Evolutionary conservation across 1,140 invertebrate genomes (phyloP), one percentile per base, ranked within the genome.

Genomic region (Spodoptera litura): DNA sequence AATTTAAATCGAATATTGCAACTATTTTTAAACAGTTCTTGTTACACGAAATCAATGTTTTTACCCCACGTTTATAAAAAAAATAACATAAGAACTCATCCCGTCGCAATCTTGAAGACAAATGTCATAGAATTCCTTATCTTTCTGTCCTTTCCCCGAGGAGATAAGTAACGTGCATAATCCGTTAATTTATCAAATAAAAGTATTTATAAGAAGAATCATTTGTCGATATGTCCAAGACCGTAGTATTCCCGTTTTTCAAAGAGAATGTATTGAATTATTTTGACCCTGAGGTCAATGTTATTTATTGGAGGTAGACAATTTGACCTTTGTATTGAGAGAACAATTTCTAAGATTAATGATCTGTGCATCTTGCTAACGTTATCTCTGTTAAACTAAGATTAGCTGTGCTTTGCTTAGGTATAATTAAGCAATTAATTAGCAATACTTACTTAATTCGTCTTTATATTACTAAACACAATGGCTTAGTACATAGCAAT

Each of bases 251-350:
- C 70, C 66, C 73, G 68, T 79, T 85, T 82, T 78, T 84, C 76
- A 82, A 80, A 80, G 61, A 73, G 58, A 78, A 75, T 58, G 49
- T 79, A 75, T 81, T 82, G 31, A 78, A 82, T 83, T 77, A 83
- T 80, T 81, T 81, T 61, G 81, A 87, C 80, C 83, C 55, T 66
- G 71, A 51, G 83, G 78, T 85, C 85, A 80, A 70, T 68, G 58
- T 79, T 78, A 85, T 83, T 78, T 82, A 82, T 81, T 61, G 62
- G 35, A 64, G 56, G 62, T 49, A 78, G 70, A 80, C 58, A 72
- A 64, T 62, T 20, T 20, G 70, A 83, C 71, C 75, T 80, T 66
- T 80, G 72, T 72, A 61, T 71, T 49, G 31, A 81, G 72, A 74
- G 79, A 82, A 70, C 59, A 79, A 78, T 73, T 66, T 73, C 59